phyloP scores from a whole-genome alignment of 2,797 vertebrate species.

The Petrocephalus sullivani region DNA sequence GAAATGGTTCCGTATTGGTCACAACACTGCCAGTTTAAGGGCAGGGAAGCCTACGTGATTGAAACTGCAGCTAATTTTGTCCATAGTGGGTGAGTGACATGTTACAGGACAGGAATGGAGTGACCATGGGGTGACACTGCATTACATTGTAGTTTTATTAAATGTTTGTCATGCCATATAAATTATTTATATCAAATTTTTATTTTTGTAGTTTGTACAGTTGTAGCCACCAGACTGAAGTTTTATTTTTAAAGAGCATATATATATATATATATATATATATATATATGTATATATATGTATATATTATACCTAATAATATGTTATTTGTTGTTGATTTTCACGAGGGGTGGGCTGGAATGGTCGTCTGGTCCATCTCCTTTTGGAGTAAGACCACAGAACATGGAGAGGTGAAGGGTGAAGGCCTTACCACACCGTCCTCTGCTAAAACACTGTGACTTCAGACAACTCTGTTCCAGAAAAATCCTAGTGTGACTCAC shows the following conservation, averaged over 20 bases:
- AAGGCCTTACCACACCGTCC: conserved; percentile 43
- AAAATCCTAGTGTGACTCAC: conserved; percentile 65
- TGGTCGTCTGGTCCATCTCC: conserved; percentile 20
- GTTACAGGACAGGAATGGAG: background rate
- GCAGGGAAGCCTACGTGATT: conserved; percentile 61
- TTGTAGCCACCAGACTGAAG: conserved; percentile 87
- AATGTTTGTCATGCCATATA: conserved; percentile 81
- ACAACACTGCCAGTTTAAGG: conserved; percentile 71
- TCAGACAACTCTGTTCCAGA: conserved; percentile 70
- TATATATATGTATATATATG: conserved; percentile 62
- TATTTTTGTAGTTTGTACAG: conserved; percentile 99
- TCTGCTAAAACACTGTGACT: conserved; percentile 78
- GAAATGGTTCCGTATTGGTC: conserved; percentile 59
- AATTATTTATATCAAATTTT: conserved; percentile 99
- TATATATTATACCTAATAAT: background rate
- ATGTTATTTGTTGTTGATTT: conserved; percentile 27
- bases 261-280: conserved; percentile 88
- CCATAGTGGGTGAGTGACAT: conserved; percentile 18
- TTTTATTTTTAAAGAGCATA: conserved; percentile 99
- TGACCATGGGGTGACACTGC: conserved; percentile 45
- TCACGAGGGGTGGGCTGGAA: conserved; percentile 27
- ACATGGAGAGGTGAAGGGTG: background rate
- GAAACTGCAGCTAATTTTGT: conserved; percentile 61
- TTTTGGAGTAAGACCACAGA: conserved; percentile 41
- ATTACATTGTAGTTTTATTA: conserved; percentile 68